A percentile compares a stretch with the other conserved stretches of the same genome.
These are phyloP conservation scores for Prosopocoilus inquinatus DNA, from an alignment of 2,888 invertebrate genomes.

Conservation along the genomic window DNA sequence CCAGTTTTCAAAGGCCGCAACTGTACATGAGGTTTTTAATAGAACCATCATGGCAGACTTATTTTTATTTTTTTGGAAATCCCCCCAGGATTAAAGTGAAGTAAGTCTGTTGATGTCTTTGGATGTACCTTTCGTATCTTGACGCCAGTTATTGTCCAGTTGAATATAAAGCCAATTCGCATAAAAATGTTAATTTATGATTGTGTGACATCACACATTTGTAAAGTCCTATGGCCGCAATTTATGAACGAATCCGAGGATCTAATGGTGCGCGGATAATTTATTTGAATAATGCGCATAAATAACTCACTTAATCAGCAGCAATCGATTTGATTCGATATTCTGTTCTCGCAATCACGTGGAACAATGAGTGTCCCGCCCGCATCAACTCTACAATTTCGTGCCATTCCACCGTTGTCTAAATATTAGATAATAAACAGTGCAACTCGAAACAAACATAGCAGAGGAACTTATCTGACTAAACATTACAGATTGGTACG, in stretches of 20 bases:
- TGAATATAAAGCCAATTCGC: slow-evolving; percentile 18
- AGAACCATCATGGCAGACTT: no score
- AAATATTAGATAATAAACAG: slow-evolving; percentile 4
- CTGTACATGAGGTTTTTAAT: no score
- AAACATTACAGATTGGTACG: not conserved
- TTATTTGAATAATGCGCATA: slow-evolving; percentile 34
- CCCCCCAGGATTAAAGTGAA: no score
- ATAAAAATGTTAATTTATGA: slow-evolving; percentile 33
- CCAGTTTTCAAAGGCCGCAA: no score
- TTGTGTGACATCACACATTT: slow-evolving; percentile 36
- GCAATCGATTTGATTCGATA: slow-evolving; percentile 27
- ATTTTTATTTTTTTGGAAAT: no score
- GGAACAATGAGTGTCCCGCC: slow-evolving; percentile 1
- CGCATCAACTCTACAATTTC: slow-evolving; percentile 1
- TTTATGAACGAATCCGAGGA: slow-evolving; percentile 32
- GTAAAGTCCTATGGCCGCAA: slow-evolving; percentile 35
- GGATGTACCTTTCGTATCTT: no score
- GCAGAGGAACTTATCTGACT: slow-evolving; percentile 1
- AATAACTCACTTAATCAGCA: slow-evolving; percentile 34
- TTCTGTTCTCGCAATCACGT: slow-evolving; percentile 3
- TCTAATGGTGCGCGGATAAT: slow-evolving; percentile 36
- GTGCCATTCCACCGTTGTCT: not conserved
- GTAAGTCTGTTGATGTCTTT: no score
- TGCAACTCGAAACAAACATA: not conserved
- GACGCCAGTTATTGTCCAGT: slow-evolving; percentile 8